Evolutionary conservation across 2,113 vertebrate genomes (phyloP).

Genomic region (Spheniscus mendiculus): DNA sequence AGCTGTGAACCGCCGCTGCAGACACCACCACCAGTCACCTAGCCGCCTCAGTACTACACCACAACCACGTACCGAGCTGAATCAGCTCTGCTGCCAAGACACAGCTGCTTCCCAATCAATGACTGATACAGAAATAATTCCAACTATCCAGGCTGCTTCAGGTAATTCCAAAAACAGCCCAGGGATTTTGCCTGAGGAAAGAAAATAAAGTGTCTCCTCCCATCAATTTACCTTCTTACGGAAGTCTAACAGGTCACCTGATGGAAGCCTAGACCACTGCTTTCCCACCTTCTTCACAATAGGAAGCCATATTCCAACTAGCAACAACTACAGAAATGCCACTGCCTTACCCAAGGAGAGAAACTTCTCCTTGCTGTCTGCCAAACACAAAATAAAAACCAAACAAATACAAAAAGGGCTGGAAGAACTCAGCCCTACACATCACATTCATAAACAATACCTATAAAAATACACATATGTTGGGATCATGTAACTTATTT

Average conservation of each 20-base stretch:
- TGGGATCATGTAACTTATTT: not conserved
- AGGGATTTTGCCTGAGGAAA: not conserved
- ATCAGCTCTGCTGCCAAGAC: not conserved
- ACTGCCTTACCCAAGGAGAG: not conserved
- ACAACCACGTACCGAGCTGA: not conserved
- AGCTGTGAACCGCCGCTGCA: rapidly evolving
- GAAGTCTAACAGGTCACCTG: not conserved
- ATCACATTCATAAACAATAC: not conserved
- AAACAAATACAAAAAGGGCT: not conserved
- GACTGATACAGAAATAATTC: not conserved
- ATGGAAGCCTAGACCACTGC: not conserved
- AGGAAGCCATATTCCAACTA: not conserved
- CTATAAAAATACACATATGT: not conserved
- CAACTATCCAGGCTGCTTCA: not conserved
- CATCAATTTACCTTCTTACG: not conserved
- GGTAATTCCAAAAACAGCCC: not conserved
- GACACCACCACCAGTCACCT: not conserved
- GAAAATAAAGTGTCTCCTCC: not conserved
- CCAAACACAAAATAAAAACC: not conserved
- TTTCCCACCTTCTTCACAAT: not conserved
- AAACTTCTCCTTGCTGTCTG: not conserved
- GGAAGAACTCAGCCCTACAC: not conserved
- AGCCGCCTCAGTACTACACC: not conserved
- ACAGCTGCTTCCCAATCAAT: not conserved
- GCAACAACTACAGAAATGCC: not conserved